Conservation (phyloP, 2,113 vertebrate genomes). For the Sialia sialis region DNA sequence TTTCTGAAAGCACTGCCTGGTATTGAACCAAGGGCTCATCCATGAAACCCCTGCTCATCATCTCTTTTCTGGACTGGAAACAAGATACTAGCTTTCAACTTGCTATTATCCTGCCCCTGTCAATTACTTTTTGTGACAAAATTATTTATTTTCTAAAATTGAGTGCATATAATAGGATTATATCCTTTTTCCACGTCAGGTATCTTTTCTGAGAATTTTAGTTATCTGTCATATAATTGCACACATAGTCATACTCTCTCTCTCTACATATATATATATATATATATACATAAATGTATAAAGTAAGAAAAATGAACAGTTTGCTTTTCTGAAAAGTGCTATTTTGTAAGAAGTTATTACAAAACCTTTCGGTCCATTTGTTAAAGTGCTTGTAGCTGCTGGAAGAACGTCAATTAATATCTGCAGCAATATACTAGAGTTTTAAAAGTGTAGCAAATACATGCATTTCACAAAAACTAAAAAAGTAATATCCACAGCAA, state of each 20-base stretch:
- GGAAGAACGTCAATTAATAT: background rate
- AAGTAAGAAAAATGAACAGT: background rate
- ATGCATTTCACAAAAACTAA: background rate
- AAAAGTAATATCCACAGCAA: background rate
- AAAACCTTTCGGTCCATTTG: slow-evolving; percentile 12
- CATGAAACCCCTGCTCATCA: background rate
- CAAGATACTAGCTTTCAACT: background rate
- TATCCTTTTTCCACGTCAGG: background rate
- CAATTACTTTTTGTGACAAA: background rate
- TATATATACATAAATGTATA: background rate
- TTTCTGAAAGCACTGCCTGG: background rate
- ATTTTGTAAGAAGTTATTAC: background rate
- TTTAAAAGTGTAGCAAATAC: background rate
- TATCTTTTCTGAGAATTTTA: background rate
- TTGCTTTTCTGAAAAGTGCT: background rate
- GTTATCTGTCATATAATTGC: background rate
- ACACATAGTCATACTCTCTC: background rate
- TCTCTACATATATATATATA: background rate
- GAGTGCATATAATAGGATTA: background rate
- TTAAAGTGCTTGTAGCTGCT: background rate
- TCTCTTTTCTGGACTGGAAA: background rate
- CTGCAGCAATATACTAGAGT: background rate
- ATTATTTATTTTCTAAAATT: background rate
- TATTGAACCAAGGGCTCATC: background rate
- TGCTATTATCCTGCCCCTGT: background rate